Percentiles rank a stretch among this genome's conserved stretches.
These are phyloP conservation scores for Drosophila punjabiensis DNA, from an alignment of 1,140 invertebrate species.

Conservation along the genomic window DNA sequence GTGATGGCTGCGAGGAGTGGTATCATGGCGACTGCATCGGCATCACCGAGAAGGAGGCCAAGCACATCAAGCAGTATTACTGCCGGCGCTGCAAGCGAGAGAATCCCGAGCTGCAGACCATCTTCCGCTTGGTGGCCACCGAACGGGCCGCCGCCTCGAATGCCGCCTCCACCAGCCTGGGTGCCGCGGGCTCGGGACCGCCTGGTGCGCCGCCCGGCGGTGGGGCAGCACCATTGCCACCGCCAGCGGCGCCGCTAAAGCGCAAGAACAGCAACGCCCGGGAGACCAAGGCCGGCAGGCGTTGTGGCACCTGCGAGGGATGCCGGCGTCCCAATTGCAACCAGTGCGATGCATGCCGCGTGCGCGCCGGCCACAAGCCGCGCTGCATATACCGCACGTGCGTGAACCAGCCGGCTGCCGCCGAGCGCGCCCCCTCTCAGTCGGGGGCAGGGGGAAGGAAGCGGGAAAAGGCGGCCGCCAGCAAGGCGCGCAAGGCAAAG, in stretches of 20 bases:
- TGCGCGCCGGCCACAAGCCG: conserved; percentile 92
- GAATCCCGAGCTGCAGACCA: conserved; percentile 92
- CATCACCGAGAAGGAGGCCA: conserved; percentile 96
- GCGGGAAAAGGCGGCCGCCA: conserved; percentile 61
- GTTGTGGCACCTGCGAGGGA: conserved; percentile 93
- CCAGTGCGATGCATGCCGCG: conserved; percentile 90
- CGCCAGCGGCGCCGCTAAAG: conserved; percentile 25
- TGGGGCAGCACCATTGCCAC: neutral
- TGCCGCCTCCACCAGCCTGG: conserved; percentile 44
- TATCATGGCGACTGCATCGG: conserved; percentile 99
- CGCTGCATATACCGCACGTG: conserved; percentile 88
- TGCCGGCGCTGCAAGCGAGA: conserved; percentile 94
- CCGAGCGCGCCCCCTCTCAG: conserved; percentile 8
- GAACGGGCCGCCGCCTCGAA: conserved; percentile 57
- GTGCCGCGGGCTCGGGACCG: conserved; percentile 53
- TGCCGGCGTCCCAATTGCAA: conserved; percentile 95
- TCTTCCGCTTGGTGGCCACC: conserved; percentile 86
- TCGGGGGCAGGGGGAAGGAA: conserved; percentile 38
- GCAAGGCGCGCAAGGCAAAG: conserved; percentile 80
- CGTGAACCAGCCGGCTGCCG: conserved; percentile 35
- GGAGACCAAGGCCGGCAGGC: conserved; percentile 81
- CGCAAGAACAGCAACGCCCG: conserved; percentile 48
- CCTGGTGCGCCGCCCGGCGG: neutral
- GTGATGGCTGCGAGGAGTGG: conserved; percentile 99
- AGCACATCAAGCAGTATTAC: conserved; percentile 97